Evolutionary conservation across 92 coral and sea anemone species (phyloP).

Genomic region (Porites rus): DNA sequence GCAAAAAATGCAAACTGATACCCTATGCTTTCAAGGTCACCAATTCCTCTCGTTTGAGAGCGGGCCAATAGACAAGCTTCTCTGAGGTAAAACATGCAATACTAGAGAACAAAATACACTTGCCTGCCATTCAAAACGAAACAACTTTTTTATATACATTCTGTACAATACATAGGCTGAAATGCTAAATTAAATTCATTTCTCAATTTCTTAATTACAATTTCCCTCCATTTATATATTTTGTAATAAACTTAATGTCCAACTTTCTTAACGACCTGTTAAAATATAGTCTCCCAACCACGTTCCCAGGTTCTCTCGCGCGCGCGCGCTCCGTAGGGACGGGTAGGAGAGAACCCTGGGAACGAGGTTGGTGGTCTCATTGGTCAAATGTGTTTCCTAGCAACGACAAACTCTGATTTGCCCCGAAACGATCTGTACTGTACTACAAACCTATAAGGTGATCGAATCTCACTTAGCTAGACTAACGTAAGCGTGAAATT

Average conservation of each 20-base stretch:
- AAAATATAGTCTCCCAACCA: background rate
- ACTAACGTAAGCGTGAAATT: too few species aligned
- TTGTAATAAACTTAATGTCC: background rate
- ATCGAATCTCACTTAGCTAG: too few species aligned
- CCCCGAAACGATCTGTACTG: too few species aligned
- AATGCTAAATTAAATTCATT: constrained; percentile 1
- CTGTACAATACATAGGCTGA: constrained; percentile 4
- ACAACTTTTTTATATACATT: constrained; percentile 24
- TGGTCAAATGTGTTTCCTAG: background rate
- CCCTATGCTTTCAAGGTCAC: too few species aligned
- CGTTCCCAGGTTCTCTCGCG: too few species aligned
- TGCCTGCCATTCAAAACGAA: background rate
- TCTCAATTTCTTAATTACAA: constrained; percentile 5
- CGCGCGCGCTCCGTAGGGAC: too few species aligned
- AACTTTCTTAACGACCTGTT: background rate
- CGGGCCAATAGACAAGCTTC: background rate
- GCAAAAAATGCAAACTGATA: too few species aligned
- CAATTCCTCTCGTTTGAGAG: too few species aligned
- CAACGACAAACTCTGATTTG: too few species aligned
- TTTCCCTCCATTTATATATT: background rate
- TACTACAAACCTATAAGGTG: too few species aligned
- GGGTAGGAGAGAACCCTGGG: too few species aligned
- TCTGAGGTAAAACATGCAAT: background rate
- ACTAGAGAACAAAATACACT: background rate
- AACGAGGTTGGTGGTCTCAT: too few species aligned